Conservation (phyloP, 1,140 invertebrate species). For the Zelostemma sp. region DNA sequence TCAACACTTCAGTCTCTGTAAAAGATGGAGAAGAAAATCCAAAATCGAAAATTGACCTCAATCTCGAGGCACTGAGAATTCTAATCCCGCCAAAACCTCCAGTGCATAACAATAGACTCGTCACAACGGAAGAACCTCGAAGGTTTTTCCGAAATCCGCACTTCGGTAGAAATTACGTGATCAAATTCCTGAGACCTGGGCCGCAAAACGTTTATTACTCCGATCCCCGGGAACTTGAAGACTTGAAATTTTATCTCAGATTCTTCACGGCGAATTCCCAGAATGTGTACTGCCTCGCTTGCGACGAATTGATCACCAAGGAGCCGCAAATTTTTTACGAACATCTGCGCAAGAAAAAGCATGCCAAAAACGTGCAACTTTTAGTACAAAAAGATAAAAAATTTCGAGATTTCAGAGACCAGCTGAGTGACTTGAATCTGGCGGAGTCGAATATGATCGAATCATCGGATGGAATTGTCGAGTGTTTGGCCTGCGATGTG, state of each 20-base stretch:
- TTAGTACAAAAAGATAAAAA: neutral
- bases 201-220: constrained; percentile 4
- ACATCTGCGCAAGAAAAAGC: constrained; percentile 24
- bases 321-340: constrained; percentile 25
- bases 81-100: too few relatives aligned
- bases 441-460: neutral
- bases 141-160: neutral
- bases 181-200: constrained; percentile 12
- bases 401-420: neutral
- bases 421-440: constrained; percentile 4
- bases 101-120: too few relatives aligned
- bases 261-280: constrained; percentile 8
- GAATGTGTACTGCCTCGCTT: constrained; percentile 17
- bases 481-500: constrained; percentile 19
- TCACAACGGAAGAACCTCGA: too few relatives aligned
- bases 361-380: neutral
- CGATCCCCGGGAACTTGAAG: neutral
- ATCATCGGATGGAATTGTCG: constrained; percentile 2
- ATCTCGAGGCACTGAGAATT: too few relatives aligned
- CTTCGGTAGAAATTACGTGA: constrained; percentile 12
- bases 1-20: too few relatives aligned
- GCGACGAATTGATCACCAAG: constrained; percentile 15
- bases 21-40: too few relatives aligned
- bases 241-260: constrained; percentile 11
- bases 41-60: too few relatives aligned